Evolutionary conservation across 2,888 invertebrate species (phyloP).

Genomic region (Hyposoter didymator): DNA sequence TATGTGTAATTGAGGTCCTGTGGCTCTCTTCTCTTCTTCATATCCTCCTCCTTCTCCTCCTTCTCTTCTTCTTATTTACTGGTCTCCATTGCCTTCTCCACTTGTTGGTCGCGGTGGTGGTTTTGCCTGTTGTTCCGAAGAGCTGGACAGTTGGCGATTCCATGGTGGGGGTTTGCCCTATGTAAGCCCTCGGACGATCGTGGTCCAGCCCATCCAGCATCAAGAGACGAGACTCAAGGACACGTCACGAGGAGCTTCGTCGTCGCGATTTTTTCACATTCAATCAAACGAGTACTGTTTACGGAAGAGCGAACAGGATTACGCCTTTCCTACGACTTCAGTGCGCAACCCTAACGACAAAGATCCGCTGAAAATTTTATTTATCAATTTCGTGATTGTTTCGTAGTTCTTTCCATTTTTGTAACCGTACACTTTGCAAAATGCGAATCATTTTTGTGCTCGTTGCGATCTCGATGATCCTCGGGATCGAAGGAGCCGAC

Average conservation of each 20-base stretch:
- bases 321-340: conserved; percentile 34
- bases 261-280: conserved; percentile 40
- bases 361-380: background rate
- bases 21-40: conserved; percentile 76
- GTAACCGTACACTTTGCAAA: conserved; percentile 12
- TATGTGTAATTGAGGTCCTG: conserved; percentile 83
- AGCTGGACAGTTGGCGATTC: conserved; percentile 40
- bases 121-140: conserved; percentile 59
- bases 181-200: conserved; percentile 83
- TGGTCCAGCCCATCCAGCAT: conserved; percentile 84
- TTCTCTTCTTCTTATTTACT: conserved; percentile 72
- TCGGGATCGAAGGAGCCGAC: conserved; percentile 69
- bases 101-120: conserved; percentile 53
- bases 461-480: conserved; percentile 68
- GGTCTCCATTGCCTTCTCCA: conserved; percentile 47
- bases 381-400: background rate
- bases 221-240: conserved; percentile 81
- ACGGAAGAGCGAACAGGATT: conserved; percentile 52
- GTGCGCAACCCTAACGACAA: conserved; percentile 30
- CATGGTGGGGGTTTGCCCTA: conserved; percentile 83
- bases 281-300: conserved; percentile 41
- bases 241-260: conserved; percentile 69
- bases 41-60: conserved; percentile 38
- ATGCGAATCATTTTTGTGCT: conserved; percentile 71
- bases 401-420: background rate